A percentile compares a stretch with the other conserved stretches of the same genome.
phyloP scores from a whole-genome alignment of 2,113 vertebrate genomes.

The Rhegmatorhina hoffmannsi region DNA sequence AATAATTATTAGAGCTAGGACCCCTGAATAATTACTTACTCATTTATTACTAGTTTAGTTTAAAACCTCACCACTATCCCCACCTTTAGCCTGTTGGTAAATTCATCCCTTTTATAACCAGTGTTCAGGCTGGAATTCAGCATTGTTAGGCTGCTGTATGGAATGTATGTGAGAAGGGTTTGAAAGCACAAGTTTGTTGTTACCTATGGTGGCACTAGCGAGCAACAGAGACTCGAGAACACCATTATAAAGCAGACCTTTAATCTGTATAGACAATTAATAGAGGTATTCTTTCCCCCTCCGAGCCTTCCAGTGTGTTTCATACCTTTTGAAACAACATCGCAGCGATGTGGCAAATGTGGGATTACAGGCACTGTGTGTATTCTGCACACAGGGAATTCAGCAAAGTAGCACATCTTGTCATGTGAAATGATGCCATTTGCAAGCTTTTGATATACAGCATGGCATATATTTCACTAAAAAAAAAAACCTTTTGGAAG shows the following conservation, averaged over 20 bases:
- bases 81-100: neutral
- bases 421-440: neutral
- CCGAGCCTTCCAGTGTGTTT: neutral
- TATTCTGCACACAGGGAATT: neutral
- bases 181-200: neutral
- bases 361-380: neutral
- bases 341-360: neutral
- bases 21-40: neutral
- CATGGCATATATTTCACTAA: neutral
- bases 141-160: neutral
- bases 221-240: constrained; percentile 10
- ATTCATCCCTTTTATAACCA: neutral
- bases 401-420: neutral
- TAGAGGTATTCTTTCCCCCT: neutral
- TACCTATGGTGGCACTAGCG: constrained; percentile 50
- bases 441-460: neutral
- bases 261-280: neutral
- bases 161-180: neutral
- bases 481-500: neutral
- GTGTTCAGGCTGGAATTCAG: neutral
- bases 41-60: neutral
- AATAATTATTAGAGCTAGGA: neutral
- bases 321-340: neutral
- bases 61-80: neutral
- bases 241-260: neutral